phyloP scores from a whole-genome alignment of 2,113 vertebrate genomes.

The Phocoena phocoena region DNA sequence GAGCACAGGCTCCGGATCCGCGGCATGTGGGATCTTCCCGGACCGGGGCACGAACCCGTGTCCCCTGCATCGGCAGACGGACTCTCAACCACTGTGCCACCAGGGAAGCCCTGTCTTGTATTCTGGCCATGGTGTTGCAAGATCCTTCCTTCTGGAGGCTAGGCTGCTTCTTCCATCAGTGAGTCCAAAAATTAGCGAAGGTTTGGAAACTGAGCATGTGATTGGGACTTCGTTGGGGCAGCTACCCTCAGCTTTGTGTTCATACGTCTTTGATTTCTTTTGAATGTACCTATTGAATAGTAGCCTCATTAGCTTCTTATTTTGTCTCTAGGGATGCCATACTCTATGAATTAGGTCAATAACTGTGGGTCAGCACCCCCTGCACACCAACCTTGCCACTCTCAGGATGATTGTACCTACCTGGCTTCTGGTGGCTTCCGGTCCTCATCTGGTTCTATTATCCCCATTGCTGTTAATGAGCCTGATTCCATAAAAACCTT shows the following conservation, averaged over 20 bases:
- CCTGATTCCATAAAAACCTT: neutral
- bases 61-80: too few species aligned
- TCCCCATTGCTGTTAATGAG: neutral
- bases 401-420: neutral
- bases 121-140: neutral
- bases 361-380: neutral
- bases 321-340: neutral
- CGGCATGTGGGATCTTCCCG: too few species aligned
- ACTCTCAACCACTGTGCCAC: too few species aligned
- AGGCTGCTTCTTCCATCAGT: neutral
- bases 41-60: too few species aligned
- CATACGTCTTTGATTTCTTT: constrained; percentile 7
- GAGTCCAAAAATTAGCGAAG: constrained; percentile 6
- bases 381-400: neutral
- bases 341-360: neutral
- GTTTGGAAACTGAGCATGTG: neutral
- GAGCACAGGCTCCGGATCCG: too few species aligned
- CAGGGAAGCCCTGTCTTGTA: neutral
- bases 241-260: neutral
- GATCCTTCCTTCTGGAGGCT: neutral
- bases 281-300: neutral
- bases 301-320: neutral
- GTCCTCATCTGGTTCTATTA: neutral
- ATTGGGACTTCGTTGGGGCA: neutral
- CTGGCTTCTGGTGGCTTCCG: neutral